Conservation (phyloP, 2,888 invertebrate genomes). For the Clusia tigrina region DNA sequence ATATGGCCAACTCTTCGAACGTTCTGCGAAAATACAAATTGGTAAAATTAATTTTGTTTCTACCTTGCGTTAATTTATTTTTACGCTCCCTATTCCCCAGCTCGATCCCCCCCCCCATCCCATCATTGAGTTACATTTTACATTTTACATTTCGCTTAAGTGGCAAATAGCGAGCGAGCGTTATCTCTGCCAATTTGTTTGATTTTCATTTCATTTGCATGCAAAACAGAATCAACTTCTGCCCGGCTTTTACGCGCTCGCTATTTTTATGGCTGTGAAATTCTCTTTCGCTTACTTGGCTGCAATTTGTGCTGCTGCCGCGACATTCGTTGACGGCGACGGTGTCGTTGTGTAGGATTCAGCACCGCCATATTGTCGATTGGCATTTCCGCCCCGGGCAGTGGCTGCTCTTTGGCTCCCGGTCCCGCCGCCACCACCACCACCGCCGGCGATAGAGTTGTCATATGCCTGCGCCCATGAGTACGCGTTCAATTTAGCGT, state of each 20-base stretch:
- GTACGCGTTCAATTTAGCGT: slow-evolving; percentile 51
- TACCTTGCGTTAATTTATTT: too few relatives aligned
- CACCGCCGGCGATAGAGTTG: slow-evolving; percentile 54
- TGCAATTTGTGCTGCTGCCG: slow-evolving; percentile 54
- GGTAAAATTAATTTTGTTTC: too few relatives aligned
- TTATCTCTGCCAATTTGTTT: not conserved
- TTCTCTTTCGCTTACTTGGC: slow-evolving; percentile 51
- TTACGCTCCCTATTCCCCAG: too few relatives aligned
- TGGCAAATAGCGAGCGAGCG: slow-evolving; percentile 36
- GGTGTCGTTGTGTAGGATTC: slow-evolving; percentile 43
- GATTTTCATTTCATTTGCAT: slow-evolving; percentile 37
- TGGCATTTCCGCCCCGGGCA: slow-evolving; percentile 27
- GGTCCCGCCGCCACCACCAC: slow-evolving; percentile 48
- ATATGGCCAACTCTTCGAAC: slow-evolving; percentile 83
- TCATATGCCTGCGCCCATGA: slow-evolving; percentile 53
- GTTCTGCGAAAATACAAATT: slow-evolving; percentile 64
- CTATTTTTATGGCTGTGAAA: not conserved
- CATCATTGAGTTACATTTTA: not conserved
- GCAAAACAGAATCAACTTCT: slow-evolving; percentile 30
- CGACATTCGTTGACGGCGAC: slow-evolving; percentile 41
- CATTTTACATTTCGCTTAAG: slow-evolving; percentile 16
- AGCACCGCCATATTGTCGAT: slow-evolving; percentile 32
- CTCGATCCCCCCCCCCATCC: too few relatives aligned
- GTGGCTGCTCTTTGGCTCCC: slow-evolving; percentile 10
- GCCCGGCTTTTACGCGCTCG: not conserved